Evolutionary conservation across 2,797 vertebrate genomes (phyloP).

Genomic region (Hoplostethus mediterraneus): DNA sequence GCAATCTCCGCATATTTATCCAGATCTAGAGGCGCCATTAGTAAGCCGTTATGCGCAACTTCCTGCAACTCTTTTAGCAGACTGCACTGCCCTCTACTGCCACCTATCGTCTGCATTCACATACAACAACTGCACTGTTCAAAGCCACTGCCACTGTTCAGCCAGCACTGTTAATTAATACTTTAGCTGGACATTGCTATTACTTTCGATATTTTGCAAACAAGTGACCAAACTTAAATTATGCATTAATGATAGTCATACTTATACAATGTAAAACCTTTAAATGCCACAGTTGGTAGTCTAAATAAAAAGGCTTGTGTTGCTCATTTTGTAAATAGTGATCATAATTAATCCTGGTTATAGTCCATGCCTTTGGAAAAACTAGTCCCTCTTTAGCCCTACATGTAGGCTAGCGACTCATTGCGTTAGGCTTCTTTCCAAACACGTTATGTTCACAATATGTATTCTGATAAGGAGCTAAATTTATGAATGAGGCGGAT

Average conservation of each 20-base stretch:
- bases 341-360: background rate
- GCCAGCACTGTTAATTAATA: too few relatives aligned
- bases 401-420: background rate
- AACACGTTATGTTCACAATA: background rate
- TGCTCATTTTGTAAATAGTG: background rate
- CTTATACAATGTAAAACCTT: too few relatives aligned
- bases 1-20: constrained; percentile 98
- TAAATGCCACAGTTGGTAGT: too few relatives aligned
- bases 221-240: too few relatives aligned
- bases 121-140: too few relatives aligned
- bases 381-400: background rate
- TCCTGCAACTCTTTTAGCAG: constrained; percentile 43
- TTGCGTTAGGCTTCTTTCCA: background rate
- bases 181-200: too few relatives aligned
- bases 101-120: background rate
- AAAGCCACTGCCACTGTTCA: too few relatives aligned
- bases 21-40: constrained; percentile 95
- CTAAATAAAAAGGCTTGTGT: too few relatives aligned
- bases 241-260: too few relatives aligned
- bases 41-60: constrained; percentile 44
- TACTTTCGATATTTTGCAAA: too few relatives aligned
- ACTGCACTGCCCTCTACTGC: background rate
- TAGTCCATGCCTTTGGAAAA: background rate
- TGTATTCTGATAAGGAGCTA: too few relatives aligned
- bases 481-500: constrained; percentile 36